Evolutionary conservation across 2,113 vertebrate genomes (phyloP).

Genomic region (Callocephalon fimbriatum): DNA sequence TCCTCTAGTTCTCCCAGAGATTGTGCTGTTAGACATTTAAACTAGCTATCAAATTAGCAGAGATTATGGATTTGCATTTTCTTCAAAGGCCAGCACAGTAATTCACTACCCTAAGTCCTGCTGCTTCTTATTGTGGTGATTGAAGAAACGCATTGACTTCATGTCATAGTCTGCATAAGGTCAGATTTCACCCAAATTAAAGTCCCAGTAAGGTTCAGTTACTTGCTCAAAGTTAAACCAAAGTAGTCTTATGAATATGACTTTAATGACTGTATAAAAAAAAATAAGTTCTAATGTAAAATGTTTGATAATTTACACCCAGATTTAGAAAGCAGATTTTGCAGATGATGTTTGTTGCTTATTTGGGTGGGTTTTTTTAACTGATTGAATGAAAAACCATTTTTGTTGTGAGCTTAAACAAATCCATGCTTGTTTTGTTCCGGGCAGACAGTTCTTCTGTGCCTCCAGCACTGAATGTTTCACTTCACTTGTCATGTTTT

Average conservation of each 20-base stretch:
- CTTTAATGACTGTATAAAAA: background rate
- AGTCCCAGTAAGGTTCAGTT: background rate
- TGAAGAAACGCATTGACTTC: background rate
- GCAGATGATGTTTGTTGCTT: background rate
- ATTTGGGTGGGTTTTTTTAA: background rate
- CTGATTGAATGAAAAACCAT: background rate
- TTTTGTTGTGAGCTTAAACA: background rate
- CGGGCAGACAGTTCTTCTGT: background rate
- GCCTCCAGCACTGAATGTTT: background rate
- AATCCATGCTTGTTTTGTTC: background rate
- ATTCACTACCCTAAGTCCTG: background rate
- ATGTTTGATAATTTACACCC: background rate
- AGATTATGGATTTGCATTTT: conserved; percentile 40
- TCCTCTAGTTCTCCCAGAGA: background rate
- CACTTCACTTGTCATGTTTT: background rate
- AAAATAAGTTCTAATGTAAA: background rate
- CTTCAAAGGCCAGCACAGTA: conserved; percentile 6
- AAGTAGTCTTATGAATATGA: background rate
- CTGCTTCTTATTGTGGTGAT: background rate
- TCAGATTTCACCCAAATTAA: background rate
- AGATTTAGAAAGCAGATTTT: background rate
- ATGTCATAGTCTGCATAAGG: background rate
- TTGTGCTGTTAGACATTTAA: background rate
- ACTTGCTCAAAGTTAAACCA: background rate
- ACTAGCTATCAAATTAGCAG: background rate